phyloP scores from a whole-genome alignment of 64 coral and sea anemone genomes.

The Acropora tenuis region DNA sequence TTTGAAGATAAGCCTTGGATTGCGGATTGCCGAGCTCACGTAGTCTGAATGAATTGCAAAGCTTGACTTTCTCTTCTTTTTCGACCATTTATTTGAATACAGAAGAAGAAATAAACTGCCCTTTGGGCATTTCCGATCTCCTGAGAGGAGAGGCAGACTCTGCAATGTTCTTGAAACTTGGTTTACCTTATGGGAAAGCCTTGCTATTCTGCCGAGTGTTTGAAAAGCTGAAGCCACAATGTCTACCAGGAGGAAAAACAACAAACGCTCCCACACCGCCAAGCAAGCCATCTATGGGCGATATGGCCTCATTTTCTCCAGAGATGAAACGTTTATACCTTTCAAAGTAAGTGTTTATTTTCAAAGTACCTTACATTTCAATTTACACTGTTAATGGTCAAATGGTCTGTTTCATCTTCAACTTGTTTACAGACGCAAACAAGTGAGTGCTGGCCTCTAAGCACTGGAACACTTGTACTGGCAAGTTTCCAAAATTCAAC shows the following conservation, averaged over 20 bases:
- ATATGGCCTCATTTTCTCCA: conserved; percentile 20
- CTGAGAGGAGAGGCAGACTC: conserved; percentile 48
- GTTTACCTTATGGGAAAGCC: conserved; percentile 52
- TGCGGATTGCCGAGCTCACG: neutral
- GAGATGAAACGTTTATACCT: conserved; percentile 13
- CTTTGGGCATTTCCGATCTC: conserved; percentile 23
- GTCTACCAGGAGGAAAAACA: neutral
- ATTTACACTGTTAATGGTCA: no score
- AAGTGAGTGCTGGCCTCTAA: neutral
- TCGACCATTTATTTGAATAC: conserved; percentile 10
- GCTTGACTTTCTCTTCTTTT: conserved; percentile 36
- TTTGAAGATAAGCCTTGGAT: neutral
- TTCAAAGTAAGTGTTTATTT: conserved; percentile 15
- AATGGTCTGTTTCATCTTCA: no score
- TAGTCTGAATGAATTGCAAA: conserved; percentile 2
- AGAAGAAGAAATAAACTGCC: conserved; percentile 19
- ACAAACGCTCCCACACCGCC: neutral
- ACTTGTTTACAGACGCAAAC: conserved; percentile 20
- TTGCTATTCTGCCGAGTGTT: conserved; percentile 40
- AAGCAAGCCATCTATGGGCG: conserved; percentile 24
- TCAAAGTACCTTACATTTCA: neutral
- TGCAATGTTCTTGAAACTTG: conserved; percentile 47
- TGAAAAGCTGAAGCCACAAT: conserved; percentile 37
- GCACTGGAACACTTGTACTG: no score
- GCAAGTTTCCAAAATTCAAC: conserved; percentile 55